Percentiles rank a stretch among this genome's conserved stretches.
Conservation (phyloP, 1,140 invertebrate species). For the Druon quercuslanigerum region DNA sequence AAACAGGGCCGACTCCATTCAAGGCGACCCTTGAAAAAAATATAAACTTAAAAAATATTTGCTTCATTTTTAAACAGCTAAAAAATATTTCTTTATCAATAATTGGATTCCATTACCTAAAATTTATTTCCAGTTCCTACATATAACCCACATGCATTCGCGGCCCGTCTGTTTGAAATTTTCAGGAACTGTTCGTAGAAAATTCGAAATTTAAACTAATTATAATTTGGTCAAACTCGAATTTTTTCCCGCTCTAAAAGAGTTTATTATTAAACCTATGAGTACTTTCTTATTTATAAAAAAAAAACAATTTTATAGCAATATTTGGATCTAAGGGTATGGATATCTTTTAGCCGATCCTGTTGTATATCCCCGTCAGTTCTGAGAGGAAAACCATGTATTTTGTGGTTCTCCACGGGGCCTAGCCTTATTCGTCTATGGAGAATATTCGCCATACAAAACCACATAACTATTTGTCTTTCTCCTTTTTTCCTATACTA, state of each 20-base stretch:
- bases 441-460: constrained; percentile 57
- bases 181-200: too few species aligned
- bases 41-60: not conserved
- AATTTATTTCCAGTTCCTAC: too few species aligned
- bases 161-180: too few species aligned
- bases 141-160: too few species aligned
- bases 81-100: too few species aligned
- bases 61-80: not conserved
- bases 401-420: constrained; percentile 60
- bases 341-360: constrained; percentile 42
- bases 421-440: constrained; percentile 56
- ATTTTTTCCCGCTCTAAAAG: too few species aligned
- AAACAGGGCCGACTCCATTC: constrained; percentile 52
- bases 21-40: constrained; percentile 25
- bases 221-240: too few species aligned
- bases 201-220: too few species aligned
- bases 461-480: constrained; percentile 64
- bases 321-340: constrained; percentile 37
- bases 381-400: constrained; percentile 73
- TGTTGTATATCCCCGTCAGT: constrained; percentile 50
- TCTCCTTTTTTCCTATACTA: constrained; percentile 48
- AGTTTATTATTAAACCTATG: not conserved
- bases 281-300: not conserved
- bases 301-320: constrained; percentile 14
- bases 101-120: too few species aligned